phyloP scores from a whole-genome alignment of 35 echinoderm and acorn worm species.

The Ophiothrix spiculata region DNA sequence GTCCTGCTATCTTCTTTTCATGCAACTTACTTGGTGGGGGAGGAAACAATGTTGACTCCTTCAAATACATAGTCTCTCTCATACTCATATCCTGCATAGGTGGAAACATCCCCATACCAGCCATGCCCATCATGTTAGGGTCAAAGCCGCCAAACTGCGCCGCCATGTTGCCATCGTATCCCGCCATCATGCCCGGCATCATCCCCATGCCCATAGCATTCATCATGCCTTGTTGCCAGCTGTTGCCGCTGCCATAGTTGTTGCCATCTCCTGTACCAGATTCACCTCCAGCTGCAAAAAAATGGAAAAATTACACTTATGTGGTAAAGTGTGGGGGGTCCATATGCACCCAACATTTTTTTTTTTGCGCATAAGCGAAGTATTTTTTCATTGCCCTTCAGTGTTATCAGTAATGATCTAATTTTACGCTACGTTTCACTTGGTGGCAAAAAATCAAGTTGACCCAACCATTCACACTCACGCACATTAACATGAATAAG shows the following conservation, averaged over 20 bases:
- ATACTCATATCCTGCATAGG: neutral
- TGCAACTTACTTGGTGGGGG: neutral
- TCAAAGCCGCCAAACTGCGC: neutral
- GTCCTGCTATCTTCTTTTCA: too few species aligned
- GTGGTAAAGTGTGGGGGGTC: too few species aligned
- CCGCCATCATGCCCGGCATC: neutral
- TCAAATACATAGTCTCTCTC: neutral
- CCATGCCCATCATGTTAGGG: neutral
- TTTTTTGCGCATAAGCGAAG: too few species aligned
- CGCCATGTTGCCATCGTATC: neutral
- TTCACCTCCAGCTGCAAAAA: neutral
- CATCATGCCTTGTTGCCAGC: constrained; percentile 1
- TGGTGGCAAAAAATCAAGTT: too few species aligned
- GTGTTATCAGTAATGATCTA: too few species aligned
- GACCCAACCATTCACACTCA: too few species aligned
- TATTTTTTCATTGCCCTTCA: too few species aligned
- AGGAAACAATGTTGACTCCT: neutral
- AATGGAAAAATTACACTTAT: too few species aligned
- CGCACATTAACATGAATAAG: too few species aligned
- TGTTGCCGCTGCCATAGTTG: neutral
- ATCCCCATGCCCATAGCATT: neutral
- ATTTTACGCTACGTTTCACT: too few species aligned
- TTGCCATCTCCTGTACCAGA: neutral
- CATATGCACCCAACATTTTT: too few species aligned
- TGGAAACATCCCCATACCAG: neutral